These are phyloP conservation scores for Stichodactyla helianthus DNA, from an alignment of 64 coral and sea anemone genomes.

Conservation along the genomic window DNA sequence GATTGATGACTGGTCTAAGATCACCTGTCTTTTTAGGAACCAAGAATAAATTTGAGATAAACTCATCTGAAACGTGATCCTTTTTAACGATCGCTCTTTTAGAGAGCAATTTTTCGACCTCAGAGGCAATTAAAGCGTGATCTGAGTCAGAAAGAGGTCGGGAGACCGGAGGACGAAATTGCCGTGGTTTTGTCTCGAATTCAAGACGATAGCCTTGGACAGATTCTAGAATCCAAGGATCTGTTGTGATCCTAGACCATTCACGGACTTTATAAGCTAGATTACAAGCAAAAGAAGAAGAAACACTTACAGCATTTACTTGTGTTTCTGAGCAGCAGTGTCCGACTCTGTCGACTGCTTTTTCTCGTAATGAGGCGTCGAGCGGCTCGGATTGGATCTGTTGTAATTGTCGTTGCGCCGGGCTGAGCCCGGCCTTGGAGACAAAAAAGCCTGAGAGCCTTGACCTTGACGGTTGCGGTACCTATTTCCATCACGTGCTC, in stretches of 20 bases:
- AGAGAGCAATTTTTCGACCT: constrained; percentile 13
- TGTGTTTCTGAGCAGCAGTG: neutral
- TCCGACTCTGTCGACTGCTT: too few relatives aligned
- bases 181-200: constrained; percentile 21
- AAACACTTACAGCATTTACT: constrained; percentile 27
- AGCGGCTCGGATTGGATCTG: too few relatives aligned
- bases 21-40: constrained; percentile 18
- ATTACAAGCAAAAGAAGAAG: constrained; percentile 8
- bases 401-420: too few relatives aligned
- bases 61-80: constrained; percentile 11
- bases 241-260: constrained; percentile 23
- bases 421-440: too few relatives aligned
- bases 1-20: neutral
- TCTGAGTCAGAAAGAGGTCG: constrained; percentile 24
- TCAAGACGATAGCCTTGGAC: constrained; percentile 15
- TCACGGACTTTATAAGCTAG: constrained; percentile 2
- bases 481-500: too few relatives aligned
- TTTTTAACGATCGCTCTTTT: constrained; percentile 16
- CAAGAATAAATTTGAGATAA: constrained; percentile 20
- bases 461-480: too few relatives aligned
- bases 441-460: too few relatives aligned
- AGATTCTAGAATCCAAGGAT: constrained; percentile 27
- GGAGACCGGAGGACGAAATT: neutral
- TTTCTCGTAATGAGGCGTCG: too few relatives aligned
- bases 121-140: constrained; percentile 6